These are phyloP conservation scores for Drosophila quadrilineata DNA, from an alignment of 1,140 invertebrate species.

Conservation along the genomic window DNA sequence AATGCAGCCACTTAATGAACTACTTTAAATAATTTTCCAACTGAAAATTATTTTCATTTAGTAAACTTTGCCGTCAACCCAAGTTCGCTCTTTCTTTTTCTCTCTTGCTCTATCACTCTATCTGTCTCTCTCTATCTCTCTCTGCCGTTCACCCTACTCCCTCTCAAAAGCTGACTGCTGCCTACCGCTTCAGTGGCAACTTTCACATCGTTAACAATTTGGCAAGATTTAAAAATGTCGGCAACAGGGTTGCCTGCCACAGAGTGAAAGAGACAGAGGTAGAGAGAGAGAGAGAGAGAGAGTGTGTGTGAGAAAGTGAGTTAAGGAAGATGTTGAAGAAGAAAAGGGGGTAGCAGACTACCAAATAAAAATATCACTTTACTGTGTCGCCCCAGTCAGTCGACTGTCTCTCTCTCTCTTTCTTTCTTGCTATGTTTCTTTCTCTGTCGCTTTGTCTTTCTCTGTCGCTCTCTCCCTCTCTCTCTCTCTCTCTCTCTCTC, in stretches of 20 bases:
- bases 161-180: constrained; percentile 1
- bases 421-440: too few relatives aligned
- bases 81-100: not conserved
- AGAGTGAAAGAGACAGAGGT: constrained; percentile 1
- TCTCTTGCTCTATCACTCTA: not conserved
- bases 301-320: not conserved
- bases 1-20: constrained; percentile 69
- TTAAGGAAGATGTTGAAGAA: too few relatives aligned
- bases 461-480: too few relatives aligned
- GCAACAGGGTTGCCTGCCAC: constrained; percentile 19
- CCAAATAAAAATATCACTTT: constrained; percentile 78
- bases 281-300: not conserved
- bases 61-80: constrained; percentile 60
- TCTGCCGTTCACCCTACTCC: not conserved
- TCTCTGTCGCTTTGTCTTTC: too few relatives aligned
- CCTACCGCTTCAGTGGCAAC: constrained; percentile 57
- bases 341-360: too few relatives aligned
- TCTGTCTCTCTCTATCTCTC: not conserved
- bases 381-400: constrained; percentile 63
- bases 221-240: constrained; percentile 76
- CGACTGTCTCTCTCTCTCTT: too few relatives aligned
- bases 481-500: too few relatives aligned
- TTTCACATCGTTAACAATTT: constrained; percentile 77
- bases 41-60: constrained; percentile 76
- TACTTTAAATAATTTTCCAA: constrained; percentile 77